These are phyloP conservation scores for rat (Rattus norvegicus) DNA, from an alignment of 2,113 vertebrate genomes.

Conservation along the genomic window DNA sequence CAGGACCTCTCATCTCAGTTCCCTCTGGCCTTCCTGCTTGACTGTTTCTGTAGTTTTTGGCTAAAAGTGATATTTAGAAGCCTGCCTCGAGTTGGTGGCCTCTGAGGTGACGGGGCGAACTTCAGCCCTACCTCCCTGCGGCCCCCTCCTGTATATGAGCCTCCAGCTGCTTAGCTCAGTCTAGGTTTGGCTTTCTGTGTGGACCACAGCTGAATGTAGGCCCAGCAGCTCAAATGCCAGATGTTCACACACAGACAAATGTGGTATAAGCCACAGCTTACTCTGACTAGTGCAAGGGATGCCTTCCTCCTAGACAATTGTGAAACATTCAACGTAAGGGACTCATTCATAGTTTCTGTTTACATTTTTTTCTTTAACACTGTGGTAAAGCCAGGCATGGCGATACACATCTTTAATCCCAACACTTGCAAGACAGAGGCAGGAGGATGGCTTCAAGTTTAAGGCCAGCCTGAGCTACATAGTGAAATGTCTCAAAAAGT, in stretches of 20 bases:
- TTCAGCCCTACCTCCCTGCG: too few species aligned
- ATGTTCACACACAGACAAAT: background rate
- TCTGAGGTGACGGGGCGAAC: background rate
- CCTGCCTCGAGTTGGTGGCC: accelerated
- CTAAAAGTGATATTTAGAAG: background rate
- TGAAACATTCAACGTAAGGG: background rate
- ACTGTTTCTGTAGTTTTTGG: background rate
- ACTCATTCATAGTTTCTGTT: background rate
- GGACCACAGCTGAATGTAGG: background rate
- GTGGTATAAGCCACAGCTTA: background rate
- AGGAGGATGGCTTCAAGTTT: background rate
- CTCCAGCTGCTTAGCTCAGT: background rate
- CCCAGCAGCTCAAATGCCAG: background rate
- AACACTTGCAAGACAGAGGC: background rate
- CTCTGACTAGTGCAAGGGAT: background rate
- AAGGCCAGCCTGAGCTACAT: background rate
- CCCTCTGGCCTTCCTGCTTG: background rate
- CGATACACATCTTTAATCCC: background rate
- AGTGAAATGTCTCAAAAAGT: background rate
- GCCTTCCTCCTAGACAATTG: background rate
- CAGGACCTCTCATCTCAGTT: background rate
- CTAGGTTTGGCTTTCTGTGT: background rate
- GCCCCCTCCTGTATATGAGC: background rate
- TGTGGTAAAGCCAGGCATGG: background rate
- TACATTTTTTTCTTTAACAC: background rate